Evolutionary conservation across 2,797 vertebrate species (phyloP).

Genomic region (Scolopax rusticola): DNA sequence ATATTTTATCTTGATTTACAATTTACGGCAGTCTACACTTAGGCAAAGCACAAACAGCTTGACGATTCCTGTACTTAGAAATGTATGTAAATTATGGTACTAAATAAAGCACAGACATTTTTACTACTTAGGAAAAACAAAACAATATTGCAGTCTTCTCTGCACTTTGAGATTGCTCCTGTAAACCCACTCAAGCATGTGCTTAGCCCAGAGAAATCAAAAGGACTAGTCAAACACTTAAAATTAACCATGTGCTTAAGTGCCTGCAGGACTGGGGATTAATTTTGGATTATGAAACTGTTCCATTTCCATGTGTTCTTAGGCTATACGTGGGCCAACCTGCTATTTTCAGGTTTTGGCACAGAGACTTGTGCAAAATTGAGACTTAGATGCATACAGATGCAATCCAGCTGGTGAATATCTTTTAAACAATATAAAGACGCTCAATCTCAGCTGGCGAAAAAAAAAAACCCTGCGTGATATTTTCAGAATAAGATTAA

Average conservation of each 20-base stretch:
- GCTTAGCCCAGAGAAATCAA: slow-evolving; percentile 36
- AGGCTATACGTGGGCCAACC: background rate
- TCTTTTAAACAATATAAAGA: slow-evolving; percentile 14
- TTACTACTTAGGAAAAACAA: slow-evolving; percentile 13
- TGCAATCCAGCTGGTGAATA: background rate
- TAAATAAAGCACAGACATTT: slow-evolving; percentile 33
- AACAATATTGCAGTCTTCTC: background rate
- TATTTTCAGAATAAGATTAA: background rate
- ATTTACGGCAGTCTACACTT: background rate
- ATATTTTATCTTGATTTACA: background rate
- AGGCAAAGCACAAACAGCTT: background rate
- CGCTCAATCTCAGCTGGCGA: background rate
- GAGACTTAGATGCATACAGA: background rate
- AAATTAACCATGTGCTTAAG: slow-evolving; percentile 2
- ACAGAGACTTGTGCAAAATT: background rate
- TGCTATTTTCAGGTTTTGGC: background rate
- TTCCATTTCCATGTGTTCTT: slow-evolving; percentile 11
- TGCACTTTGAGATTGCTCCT: background rate
- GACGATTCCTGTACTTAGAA: slow-evolving; percentile 13
- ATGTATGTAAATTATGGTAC: background rate
- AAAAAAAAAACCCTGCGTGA: background rate
- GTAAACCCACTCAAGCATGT: background rate
- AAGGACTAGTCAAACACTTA: slow-evolving; percentile 29
- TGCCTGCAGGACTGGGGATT: background rate
- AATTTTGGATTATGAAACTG: slow-evolving; percentile 42